Evolutionary conservation across 2,797 vertebrate genomes (phyloP).

Genomic region (Lophotriccus pileatus): DNA sequence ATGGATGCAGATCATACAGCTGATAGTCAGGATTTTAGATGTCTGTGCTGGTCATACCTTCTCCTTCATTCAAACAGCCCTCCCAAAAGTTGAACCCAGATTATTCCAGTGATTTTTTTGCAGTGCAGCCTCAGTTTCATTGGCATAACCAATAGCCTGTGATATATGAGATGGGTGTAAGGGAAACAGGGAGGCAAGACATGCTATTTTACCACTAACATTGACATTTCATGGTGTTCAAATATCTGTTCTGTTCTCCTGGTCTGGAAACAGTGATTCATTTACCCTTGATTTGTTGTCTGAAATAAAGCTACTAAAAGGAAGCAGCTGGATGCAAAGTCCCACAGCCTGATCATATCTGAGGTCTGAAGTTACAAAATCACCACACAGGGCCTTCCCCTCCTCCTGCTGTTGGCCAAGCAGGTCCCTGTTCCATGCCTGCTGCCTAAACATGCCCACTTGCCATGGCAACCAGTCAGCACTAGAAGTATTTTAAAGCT

Average conservation of each 20-base stretch:
- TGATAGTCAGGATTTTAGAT: neutral
- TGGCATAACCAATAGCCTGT: neutral
- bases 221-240: neutral
- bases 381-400: neutral
- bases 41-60: neutral
- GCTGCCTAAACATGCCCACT: neutral
- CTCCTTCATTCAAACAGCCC: neutral
- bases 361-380: neutral
- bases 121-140: neutral
- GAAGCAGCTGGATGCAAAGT: neutral
- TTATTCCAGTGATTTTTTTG: neutral
- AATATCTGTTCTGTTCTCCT: neutral
- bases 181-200: neutral
- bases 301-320: neutral
- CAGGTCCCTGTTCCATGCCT: neutral
- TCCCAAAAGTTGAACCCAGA: neutral
- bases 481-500: neutral
- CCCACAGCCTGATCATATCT: neutral
- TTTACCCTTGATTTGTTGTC: neutral
- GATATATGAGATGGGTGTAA: neutral
- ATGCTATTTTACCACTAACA: neutral
- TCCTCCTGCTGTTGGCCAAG: accelerated
- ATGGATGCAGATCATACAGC: neutral
- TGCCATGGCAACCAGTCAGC: neutral
- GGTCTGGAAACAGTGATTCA: neutral